These are phyloP conservation scores for Pteropus rufus DNA, from an alignment of 2,797 vertebrate species.

Conservation along the genomic window DNA sequence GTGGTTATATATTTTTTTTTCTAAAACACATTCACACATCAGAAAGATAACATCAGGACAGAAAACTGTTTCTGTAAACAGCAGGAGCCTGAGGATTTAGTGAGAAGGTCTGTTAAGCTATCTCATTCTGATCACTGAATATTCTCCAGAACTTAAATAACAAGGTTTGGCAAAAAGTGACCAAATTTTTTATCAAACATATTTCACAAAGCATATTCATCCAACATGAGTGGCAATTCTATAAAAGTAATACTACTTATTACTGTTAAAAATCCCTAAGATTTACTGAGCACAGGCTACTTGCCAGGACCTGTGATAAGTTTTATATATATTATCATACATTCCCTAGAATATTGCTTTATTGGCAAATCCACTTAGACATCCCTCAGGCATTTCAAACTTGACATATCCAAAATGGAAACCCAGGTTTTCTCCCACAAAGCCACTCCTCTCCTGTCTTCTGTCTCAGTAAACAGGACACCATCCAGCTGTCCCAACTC, in stretches of 20 bases:
- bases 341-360: not conserved
- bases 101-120: not conserved
- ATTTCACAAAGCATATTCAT: constrained; percentile 11
- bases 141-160: constrained; percentile 20
- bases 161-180: not conserved
- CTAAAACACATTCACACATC: constrained; percentile 38
- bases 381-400: not conserved
- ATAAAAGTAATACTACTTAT: not conserved
- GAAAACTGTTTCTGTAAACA: constrained; percentile 51
- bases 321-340: not conserved
- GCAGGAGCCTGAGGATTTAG: not conserved
- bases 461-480: not conserved
- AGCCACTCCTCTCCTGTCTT: not conserved
- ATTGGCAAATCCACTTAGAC: not conserved
- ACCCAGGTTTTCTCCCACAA: not conserved
- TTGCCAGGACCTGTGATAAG: not conserved
- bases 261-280: not conserved
- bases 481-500: not conserved
- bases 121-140: constrained; percentile 18
- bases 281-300: not conserved
- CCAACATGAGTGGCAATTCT: not conserved
- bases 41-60: constrained; percentile 33
- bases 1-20: not conserved
- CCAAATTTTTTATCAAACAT: not conserved
- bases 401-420: not conserved